Evolutionary conservation across 2,888 invertebrate genomes (phyloP).

Genomic region (Tenthredo livida): DNA sequence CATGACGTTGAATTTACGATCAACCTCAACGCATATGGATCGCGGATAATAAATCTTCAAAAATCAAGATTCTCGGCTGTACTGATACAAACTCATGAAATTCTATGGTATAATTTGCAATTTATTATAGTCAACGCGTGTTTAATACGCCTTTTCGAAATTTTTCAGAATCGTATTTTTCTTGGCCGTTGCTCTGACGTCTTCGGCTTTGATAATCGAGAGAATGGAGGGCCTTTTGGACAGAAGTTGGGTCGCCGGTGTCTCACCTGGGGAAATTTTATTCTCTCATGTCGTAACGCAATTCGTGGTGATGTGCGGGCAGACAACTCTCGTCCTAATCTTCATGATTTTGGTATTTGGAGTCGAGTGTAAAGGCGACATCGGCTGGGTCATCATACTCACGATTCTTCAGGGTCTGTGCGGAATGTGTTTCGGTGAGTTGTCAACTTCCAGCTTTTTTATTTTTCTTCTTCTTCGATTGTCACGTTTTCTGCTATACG

Average conservation of each 20-base stretch:
- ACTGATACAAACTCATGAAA: not conserved
- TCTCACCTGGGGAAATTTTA: slow-evolving; percentile 93
- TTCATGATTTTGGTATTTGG: slow-evolving; percentile 95
- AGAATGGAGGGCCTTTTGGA: slow-evolving; percentile 95
- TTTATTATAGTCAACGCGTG: not conserved
- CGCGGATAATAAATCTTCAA: not conserved
- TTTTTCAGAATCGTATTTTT: slow-evolving; percentile 94
- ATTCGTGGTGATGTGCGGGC: slow-evolving; percentile 96
- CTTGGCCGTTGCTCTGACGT: slow-evolving; percentile 96
- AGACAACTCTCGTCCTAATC: slow-evolving; percentile 93
- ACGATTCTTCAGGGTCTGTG: slow-evolving; percentile 95
- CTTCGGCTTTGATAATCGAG: slow-evolving; percentile 94
- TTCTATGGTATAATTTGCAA: not conserved
- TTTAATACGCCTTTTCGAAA: not conserved
- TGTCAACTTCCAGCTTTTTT: not conserved
- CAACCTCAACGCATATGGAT: not conserved
- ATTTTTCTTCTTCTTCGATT: not conserved
- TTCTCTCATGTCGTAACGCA: slow-evolving; percentile 96
- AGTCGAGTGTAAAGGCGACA: slow-evolving; percentile 93
- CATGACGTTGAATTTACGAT: not conserved
- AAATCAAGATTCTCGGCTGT: not conserved
- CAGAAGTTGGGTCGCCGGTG: slow-evolving; percentile 96
- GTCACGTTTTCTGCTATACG: not conserved
- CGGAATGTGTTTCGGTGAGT: slow-evolving; percentile 96
- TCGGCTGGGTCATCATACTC: slow-evolving; percentile 90